Percentiles rank a stretch among this genome's conserved stretches.
Evolutionary conservation across 2,888 invertebrate species (phyloP).

Genomic region (Callimorpha dominula): DNA sequence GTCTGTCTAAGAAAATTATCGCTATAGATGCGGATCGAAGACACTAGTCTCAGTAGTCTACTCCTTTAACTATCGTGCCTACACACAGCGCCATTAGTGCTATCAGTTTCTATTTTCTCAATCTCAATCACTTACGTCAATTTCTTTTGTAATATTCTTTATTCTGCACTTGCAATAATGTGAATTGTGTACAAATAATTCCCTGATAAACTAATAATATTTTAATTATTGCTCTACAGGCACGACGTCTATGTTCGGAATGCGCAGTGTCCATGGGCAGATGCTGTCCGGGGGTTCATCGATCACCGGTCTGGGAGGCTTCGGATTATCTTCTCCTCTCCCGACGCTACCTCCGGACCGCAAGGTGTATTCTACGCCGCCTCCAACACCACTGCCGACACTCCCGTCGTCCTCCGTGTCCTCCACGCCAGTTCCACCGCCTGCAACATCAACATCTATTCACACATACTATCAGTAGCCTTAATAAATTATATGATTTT

Average conservation of each 20-base stretch:
- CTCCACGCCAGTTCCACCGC: slow-evolving; percentile 78
- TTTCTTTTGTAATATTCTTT: neutral
- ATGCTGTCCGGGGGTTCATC: slow-evolving; percentile 75
- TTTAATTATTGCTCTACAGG: slow-evolving; percentile 56
- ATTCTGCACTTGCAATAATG: neutral
- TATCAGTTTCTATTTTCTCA: neutral
- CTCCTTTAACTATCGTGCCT: too few species aligned
- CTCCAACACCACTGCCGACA: slow-evolving; percentile 85
- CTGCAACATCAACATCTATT: slow-evolving; percentile 69
- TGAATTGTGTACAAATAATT: neutral
- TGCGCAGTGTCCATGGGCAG: slow-evolving; percentile 79
- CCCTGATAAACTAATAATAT: neutral
- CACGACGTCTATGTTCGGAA: slow-evolving; percentile 76
- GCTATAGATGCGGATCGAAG: too few species aligned
- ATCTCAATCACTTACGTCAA: neutral
- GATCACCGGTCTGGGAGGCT: slow-evolving; percentile 72
- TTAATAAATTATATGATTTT: neutral
- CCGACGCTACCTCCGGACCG: slow-evolving; percentile 84
- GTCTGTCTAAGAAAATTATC: too few species aligned
- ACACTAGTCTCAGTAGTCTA: too few species aligned
- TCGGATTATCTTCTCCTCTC: slow-evolving; percentile 76
- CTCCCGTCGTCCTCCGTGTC: slow-evolving; percentile 75
- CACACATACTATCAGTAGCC: slow-evolving; percentile 70
- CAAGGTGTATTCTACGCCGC: slow-evolving; percentile 85
- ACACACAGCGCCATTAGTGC: neutral